Evolutionary conservation across 1,140 invertebrate genomes (phyloP), one percentile per base, ranked within the genome.

Genomic region (Wasmannia auropunctata): DNA sequence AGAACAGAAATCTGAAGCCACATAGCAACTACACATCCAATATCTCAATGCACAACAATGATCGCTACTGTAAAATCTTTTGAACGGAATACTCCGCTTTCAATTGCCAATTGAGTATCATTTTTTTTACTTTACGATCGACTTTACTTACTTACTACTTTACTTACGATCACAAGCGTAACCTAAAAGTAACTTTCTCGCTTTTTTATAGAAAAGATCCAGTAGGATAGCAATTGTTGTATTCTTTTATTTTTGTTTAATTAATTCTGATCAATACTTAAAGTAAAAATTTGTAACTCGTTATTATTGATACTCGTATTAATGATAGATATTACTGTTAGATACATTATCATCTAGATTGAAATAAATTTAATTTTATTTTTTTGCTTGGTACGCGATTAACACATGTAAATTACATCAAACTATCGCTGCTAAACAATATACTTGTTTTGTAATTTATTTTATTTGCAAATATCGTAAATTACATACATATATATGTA

Each of bases 21-120:
- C 60, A 77, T 87, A 86, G 88, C 74, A 63, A 81, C 88, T 90
- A 90, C 85, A 85, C 85, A 87, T 87, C 54, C 85, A 90, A 84
- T 85, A 40, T 74, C 62, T 88, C 79, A 90, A 89, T 90, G 88
- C 87, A 89, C 58, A 79, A 88, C 72, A 90, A 87, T 89, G 79
- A 85, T 80, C 14, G 67, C 85, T 89, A 67, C 76, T 84, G 34
- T 40, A 25, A 76, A 46, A 56, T 22, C n/a, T 16, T 46, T 58
- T 14, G 16, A 25, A 25, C 43, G 7, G 8, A 63, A 62, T 67
- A 31, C 1, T 80, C 14, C 60, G 76, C 22, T 14, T 67, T 80
- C 54, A 80, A 80, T 80, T 51, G 22, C n/a, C 51, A 75, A 58
- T 31, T 77, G 4, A 51, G 54, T 51, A 65, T 34, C n/a, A n/a